Base-by-base conservation (phyloP, 2,797 vertebrate genomes). In the Eurystomus glaucurus region DNA sequence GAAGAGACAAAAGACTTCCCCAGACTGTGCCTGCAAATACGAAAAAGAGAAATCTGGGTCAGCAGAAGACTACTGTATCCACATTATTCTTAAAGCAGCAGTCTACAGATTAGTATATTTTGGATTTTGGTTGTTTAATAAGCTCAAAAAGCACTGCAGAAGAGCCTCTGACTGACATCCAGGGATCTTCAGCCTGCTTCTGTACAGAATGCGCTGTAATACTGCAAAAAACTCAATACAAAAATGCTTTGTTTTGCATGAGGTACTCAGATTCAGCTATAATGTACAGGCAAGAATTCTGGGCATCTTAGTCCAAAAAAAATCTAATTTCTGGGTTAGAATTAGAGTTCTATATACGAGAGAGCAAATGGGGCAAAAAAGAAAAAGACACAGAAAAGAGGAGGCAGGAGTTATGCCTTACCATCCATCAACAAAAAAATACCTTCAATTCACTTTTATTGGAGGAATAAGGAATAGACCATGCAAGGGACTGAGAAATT, bases 161-260 rank as follows among this genome's bases (percentile, higher is more conserved):
- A 96, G 31, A 88, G 68, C 5, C 15, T 66, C 55, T 91, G 78
- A 57, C 26, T 87, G 91, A 68, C 85, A 95, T 35, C 35, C 74
- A 75, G 37, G 39, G 68, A 85, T 64, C 66, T 58, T 21, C 29
- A 0, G 0, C 48, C 77, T 89, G 79, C 45, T 64, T 66, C 66
- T 70, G 35, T 64, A 80, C 39, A 76, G 79, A 88, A 23, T 46
- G 28, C 86, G 54, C 74, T 21, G 17, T 22, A 55, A 78, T 46
- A 74, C 46, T 66, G 46, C 48, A 86, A 88, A 86, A 80, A 39
- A 33, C 41, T 78, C 60, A 11, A n/a, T 31, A 80, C 6, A 71
- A 68, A 93, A 94, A 80, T 43, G 14, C 20, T 86, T 93, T 54
- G 46, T 45, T 96, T 96, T 79, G 31, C 41, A n/a, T 41, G 19